Evolutionary conservation across 64 coral and sea anemone species (phyloP), one percentile per base, ranked within the genome.

Genomic region (Astreopora myriophthalma): DNA sequence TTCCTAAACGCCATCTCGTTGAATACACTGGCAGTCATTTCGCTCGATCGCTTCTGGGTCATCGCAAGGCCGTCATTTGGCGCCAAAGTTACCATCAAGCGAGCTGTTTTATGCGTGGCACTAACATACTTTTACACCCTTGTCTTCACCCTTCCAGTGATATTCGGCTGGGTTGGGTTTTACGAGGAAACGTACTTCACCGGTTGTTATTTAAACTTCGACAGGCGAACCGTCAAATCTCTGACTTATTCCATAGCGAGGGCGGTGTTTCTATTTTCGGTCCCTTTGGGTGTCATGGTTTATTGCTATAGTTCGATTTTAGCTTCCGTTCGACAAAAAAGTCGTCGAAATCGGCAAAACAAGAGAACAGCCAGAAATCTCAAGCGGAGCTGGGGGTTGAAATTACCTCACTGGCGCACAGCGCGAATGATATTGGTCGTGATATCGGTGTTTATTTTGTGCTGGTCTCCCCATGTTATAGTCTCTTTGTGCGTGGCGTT

Each of bases 1-100:
- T 92, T 94, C 38, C 91, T 98, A 31, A 89, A 90, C 68, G 69
- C 88, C 1, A 74, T 95, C 36, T 98, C 93, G 8, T 62, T 98
- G 23, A 94, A 88, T 32, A 98, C 89, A 0, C 86, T 98, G 0
- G 96, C 89, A 1, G 84, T 94, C 1, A 98, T 98, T 32, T 94
- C 96, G 8, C 70, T 98, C 2, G 96, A 98, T 57, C 85, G 96
- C 8, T 92, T 95, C 40, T 91, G 93, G 93, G 96, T 98, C 9
- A 95, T 98, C 40, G 85, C 96, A 35, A 92, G 91, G 44, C 89
- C 86, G 1, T 76, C 85, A 12, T 82, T 89, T 20, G 75, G 96
- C 14, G 70, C 81, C 2, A 92, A 89, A 85, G 86, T 98, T 4
- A 89, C 96, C 2, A 60, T 89, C 19, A 91, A 74, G 58, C 85